phyloP scores from a whole-genome alignment of 2,113 vertebrate genomes.

The Elgaria multicarinata region DNA sequence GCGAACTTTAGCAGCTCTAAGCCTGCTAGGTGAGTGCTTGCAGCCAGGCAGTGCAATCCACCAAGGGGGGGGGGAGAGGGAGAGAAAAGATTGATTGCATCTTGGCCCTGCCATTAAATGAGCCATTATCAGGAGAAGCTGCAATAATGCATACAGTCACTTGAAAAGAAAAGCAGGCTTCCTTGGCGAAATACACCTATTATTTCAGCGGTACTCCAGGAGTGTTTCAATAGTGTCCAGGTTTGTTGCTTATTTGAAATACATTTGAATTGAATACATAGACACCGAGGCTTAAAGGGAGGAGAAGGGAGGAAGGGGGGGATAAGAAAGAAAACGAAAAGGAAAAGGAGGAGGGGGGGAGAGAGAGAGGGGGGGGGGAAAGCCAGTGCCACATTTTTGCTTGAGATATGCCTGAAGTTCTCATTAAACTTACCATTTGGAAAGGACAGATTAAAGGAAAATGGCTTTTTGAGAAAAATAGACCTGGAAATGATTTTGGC shows the following conservation, averaged over 20 bases:
- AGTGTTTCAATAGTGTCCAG: slow-evolving; percentile 68
- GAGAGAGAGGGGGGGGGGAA: neutral
- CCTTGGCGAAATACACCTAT: slow-evolving; percentile 60
- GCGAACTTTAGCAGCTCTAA: slow-evolving; percentile 36
- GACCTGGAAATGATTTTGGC: slow-evolving; percentile 74
- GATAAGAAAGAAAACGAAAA: neutral
- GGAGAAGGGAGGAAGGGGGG: neutral
- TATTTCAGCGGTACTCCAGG: slow-evolving; percentile 71
- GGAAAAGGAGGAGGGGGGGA: no score
- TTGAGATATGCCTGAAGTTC: slow-evolving; percentile 70
- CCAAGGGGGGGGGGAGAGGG: neutral
- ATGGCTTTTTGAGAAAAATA: slow-evolving; percentile 73
- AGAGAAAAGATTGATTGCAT: slow-evolving; percentile 69
- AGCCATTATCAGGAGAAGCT: slow-evolving; percentile 68
- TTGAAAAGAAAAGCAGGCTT: slow-evolving; percentile 69
- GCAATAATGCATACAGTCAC: slow-evolving; percentile 69
- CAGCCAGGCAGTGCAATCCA: slow-evolving; percentile 6
- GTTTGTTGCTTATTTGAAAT: slow-evolving; percentile 71
- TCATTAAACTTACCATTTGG: slow-evolving; percentile 75
- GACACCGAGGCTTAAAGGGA: slow-evolving; percentile 43
- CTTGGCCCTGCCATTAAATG: slow-evolving; percentile 66
- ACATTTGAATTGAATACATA: slow-evolving; percentile 66
- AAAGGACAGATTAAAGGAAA: slow-evolving; percentile 74
- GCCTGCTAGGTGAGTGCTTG: slow-evolving; percentile 47
- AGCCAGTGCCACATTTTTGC: slow-evolving; percentile 51